Percentiles rank a stretch among this genome's conserved stretches.
These are phyloP conservation scores for Drosophila pseudotalamancana DNA, from an alignment of 2,888 invertebrate genomes.

Conservation along the genomic window DNA sequence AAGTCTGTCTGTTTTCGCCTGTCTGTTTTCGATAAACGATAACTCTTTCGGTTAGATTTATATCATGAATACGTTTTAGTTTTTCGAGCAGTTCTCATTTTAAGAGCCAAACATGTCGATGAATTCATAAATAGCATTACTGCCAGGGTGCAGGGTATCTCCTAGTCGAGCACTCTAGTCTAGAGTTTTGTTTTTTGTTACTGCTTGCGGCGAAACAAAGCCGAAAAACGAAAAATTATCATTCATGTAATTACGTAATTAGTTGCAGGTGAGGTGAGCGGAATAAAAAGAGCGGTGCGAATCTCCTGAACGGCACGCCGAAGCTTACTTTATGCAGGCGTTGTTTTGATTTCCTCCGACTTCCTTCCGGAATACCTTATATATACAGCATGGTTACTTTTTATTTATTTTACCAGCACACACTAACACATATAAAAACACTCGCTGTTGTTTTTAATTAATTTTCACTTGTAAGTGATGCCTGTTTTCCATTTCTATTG, in stretches of 20 bases:
- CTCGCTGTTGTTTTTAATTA: constrained; percentile 51
- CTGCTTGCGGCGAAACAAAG: constrained; percentile 30
- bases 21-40: no score
- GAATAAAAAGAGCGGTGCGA: neutral
- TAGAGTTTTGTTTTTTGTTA: no score
- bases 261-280: constrained; percentile 16
- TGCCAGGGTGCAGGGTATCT: no score
- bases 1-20: no score
- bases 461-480: constrained; percentile 55
- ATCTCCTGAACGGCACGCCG: constrained; percentile 26
- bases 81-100: no score
- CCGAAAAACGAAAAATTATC: constrained; percentile 41
- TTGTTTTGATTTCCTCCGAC: constrained; percentile 49
- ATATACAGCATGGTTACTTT: constrained; percentile 24
- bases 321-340: constrained; percentile 50
- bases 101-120: no score
- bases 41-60: no score
- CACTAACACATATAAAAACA: constrained; percentile 2
- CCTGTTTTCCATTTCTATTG: constrained; percentile 22
- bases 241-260: constrained; percentile 69
- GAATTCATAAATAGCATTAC: no score
- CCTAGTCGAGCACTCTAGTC: no score
- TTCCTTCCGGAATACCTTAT: constrained; percentile 41
- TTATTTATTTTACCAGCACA: constrained; percentile 12
- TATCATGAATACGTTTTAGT: no score